A percentile compares a stretch with the other conserved stretches of the same genome.
Conservation (phyloP, 2,797 vertebrate genomes). For the Sarcophilus harrisii region DNA sequence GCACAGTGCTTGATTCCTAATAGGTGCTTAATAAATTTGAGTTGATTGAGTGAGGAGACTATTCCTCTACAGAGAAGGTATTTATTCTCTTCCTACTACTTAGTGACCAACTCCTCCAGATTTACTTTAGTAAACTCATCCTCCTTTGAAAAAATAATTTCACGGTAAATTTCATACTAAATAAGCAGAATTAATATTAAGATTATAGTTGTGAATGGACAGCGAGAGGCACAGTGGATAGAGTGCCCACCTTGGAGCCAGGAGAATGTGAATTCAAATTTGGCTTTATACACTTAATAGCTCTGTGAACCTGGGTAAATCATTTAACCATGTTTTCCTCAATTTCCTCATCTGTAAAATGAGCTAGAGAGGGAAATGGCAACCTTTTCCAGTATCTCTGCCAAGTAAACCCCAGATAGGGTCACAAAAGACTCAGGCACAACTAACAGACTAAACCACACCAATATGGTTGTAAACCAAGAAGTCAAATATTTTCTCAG, state of each 20-base stretch:
- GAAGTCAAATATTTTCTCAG: neutral
- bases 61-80: neutral
- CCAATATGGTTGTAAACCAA: neutral
- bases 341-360: neutral
- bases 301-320: neutral
- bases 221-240: neutral
- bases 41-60: neutral
- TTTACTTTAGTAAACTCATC: neutral
- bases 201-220: neutral
- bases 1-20: neutral
- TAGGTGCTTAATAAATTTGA: neutral
- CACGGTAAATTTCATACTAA: neutral
- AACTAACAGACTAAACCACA: neutral
- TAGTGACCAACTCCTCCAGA: constrained; percentile 16
- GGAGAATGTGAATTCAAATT: neutral
- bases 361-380: neutral
- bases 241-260: neutral
- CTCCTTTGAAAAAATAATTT: constrained; percentile 18
- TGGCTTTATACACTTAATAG: neutral
- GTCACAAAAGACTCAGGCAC: neutral
- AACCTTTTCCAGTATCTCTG: neutral
- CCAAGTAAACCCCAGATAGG: neutral
- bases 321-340: neutral
- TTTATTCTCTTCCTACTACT: constrained; percentile 7
- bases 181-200: neutral